Base-by-base conservation (phyloP, 2,113 vertebrate genomes). In the Spea bombifrons region DNA sequence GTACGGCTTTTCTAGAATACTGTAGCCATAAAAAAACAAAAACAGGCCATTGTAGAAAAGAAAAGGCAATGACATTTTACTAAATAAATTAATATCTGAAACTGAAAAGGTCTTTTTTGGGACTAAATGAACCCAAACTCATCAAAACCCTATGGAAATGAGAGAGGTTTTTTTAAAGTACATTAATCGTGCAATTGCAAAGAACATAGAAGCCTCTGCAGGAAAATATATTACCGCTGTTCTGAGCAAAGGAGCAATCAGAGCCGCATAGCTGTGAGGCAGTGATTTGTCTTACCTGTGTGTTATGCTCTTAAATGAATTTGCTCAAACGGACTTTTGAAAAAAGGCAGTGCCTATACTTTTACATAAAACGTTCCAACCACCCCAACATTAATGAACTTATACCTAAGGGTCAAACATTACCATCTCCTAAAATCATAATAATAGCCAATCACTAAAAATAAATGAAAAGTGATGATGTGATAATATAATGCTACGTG, bases 301-400 rank as follows among this genome's bases (percentile, higher is more conserved):
- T 73, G 75, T 68, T 55, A 83, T 73, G 64, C 71, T 17, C 61
- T 61, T 68, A 64, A 84, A 78, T 65, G 65, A 49, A 83, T 67
- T 57, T 55, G 55, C 17, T 46, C n/a, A 57, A 46, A 82, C 78
- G 74, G 68, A 16, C 0, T 80, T 3, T 6, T 12, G 4, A 5
- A 59, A 13, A 59, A 5, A 13, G 55, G 10, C 55, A 59, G 55
- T 13, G 2, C 15, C 4, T 59, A 4, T 59, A 5, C 5, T 59
- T 59, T 59, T 59, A 13, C 9, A 4, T 9, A 59, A 9, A 13
- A 13, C 9, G 4, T 13, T 12, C 55, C 10, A 59, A 59, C 6
- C 55, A 2, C 7, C 10, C 50, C 50, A 59, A 59, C 15, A 59
- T 9, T 13, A 59, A 59, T 8, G 10, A 59, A 12, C 55, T 13